These are phyloP conservation scores for Pseudolaguvia tuberculata DNA, from an alignment of 2,113 vertebrate species.

Conservation along the genomic window DNA sequence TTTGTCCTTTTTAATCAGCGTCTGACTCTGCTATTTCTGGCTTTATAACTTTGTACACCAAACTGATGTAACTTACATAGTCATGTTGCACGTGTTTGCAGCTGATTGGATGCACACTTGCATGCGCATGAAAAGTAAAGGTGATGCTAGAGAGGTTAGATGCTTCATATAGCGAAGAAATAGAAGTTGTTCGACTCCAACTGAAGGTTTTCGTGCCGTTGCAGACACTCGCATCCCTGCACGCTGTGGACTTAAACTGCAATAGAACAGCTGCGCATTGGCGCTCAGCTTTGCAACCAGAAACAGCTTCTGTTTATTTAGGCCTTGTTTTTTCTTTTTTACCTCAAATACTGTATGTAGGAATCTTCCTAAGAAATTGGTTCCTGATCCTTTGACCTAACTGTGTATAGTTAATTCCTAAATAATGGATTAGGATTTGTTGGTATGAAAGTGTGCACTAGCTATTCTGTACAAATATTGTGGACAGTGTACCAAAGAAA, in stretches of 20 bases:
- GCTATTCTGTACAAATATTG: neutral
- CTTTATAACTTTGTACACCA: neutral
- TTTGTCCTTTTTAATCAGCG: neutral
- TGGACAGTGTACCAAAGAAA: no score
- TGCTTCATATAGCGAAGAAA: neutral
- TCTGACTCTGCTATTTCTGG: neutral
- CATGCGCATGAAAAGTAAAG: neutral
- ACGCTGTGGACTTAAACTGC: conserved; percentile 9
- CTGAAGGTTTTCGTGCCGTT: neutral
- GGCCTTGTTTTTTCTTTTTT: no score
- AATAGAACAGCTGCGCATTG: neutral
- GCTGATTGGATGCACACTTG: neutral
- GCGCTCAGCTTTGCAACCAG: neutral
- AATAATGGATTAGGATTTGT: neutral
- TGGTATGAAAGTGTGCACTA: neutral
- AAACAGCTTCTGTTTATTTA: neutral
- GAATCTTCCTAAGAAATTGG: neutral
- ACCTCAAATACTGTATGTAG: no score
- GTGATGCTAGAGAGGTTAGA: no score
- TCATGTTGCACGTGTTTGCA: neutral
- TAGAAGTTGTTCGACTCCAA: neutral
- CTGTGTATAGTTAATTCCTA: neutral
- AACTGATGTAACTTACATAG: neutral
- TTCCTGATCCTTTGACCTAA: no score
- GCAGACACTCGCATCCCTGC: neutral